Evolutionary conservation across 2,113 vertebrate species (phyloP).

Genomic region (Ciconia boyciana): DNA sequence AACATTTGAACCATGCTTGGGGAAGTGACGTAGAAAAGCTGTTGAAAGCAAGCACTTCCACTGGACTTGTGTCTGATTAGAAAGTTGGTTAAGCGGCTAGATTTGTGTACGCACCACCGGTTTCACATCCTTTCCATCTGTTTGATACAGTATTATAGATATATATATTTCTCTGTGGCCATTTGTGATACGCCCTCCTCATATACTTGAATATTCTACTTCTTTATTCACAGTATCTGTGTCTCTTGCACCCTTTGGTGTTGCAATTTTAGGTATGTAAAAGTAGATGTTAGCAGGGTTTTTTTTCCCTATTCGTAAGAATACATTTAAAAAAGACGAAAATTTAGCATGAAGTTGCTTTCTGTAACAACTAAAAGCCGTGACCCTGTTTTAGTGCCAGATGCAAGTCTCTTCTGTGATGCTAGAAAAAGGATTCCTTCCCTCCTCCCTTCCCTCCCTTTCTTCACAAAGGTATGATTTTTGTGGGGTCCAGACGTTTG

Average conservation of each 20-base stretch:
- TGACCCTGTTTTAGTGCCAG: conserved; percentile 82
- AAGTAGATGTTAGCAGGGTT: conserved; percentile 95
- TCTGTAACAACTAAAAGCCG: conserved; percentile 79
- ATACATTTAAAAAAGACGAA: conserved; percentile 77
- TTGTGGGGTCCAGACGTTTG: conserved; percentile 61
- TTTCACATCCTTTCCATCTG: conserved; percentile 81
- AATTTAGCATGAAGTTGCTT: conserved; percentile 86
- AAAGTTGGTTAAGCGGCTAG: conserved; percentile 78
- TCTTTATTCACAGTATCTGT: conserved; percentile 89
- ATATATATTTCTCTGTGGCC: conserved; percentile 89
- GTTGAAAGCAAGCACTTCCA: conserved; percentile 55
- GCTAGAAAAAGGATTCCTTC: conserved; percentile 72
- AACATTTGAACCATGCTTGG: conserved; percentile 61
- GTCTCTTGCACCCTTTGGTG: conserved; percentile 84
- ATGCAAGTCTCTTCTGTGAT: conserved; percentile 79
- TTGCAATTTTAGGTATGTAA: conserved; percentile 96
- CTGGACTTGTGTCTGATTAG: conserved; percentile 72
- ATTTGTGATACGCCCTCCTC: conserved; percentile 90
- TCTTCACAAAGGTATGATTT: conserved; percentile 63
- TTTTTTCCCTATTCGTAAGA: conserved; percentile 89
- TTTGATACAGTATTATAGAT: conserved; percentile 91
- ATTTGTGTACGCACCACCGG: conserved; percentile 79
- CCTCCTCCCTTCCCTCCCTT: conserved; percentile 8
- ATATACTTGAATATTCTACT: conserved; percentile 90
- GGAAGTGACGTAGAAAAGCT: conserved; percentile 69